phyloP scores from a whole-genome alignment of 2,797 vertebrate species.

The Sebastes iracundus region DNA sequence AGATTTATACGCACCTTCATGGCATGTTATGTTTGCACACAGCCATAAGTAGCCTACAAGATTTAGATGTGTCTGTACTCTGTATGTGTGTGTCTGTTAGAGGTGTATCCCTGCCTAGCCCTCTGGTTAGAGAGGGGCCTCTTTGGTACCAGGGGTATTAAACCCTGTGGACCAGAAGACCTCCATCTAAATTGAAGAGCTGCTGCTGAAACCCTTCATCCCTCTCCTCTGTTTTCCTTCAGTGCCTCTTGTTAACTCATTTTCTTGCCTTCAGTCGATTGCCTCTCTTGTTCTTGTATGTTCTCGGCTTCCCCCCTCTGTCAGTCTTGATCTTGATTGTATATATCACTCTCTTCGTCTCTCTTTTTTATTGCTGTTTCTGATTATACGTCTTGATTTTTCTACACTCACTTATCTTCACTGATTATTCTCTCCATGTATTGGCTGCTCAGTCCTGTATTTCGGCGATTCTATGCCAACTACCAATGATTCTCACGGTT shows the following conservation, averaged over 20 bases:
- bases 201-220: slow-evolving; percentile 2
- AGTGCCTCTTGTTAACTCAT: slow-evolving; percentile 16
- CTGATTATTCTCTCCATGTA: background rate
- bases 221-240: background rate
- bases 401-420: background rate
- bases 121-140: slow-evolving; percentile 2
- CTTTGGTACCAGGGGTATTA: slow-evolving; percentile 12
- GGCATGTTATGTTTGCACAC: background rate
- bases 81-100: background rate
- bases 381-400: slow-evolving; percentile 5
- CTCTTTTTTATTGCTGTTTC: background rate
- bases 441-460: background rate
- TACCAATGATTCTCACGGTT: background rate
- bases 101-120: background rate
- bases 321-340: background rate
- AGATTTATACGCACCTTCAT: background rate
- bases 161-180: slow-evolving; percentile 14
- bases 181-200: slow-evolving; percentile 51
- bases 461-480: background rate
- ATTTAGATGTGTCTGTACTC: background rate
- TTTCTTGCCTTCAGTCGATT: background rate
- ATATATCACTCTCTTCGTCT: background rate
- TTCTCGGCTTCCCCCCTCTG: background rate
- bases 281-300: background rate
- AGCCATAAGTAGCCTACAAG: background rate